Evolutionary conservation across 2,113 vertebrate species (phyloP).

Genomic region (Malurus elegans): DNA sequence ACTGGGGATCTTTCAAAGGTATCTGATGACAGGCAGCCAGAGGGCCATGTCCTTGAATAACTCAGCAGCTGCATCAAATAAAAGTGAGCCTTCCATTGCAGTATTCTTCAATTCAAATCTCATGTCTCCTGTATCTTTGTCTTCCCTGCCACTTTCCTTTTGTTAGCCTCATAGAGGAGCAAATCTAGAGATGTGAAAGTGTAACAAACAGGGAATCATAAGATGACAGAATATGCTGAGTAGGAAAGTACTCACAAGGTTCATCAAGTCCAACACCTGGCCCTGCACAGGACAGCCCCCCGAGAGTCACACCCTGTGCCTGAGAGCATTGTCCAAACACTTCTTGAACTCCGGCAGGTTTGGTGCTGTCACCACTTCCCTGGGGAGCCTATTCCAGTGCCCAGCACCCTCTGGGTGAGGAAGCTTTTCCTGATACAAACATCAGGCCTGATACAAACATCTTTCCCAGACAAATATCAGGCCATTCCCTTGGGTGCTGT

Average conservation of each 20-base stretch:
- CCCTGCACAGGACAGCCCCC: too few relatives aligned
- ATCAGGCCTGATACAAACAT: too few relatives aligned
- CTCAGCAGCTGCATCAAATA: neutral
- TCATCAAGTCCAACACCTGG: neutral
- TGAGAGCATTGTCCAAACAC: neutral
- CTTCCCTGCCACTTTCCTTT: neutral
- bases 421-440: neutral
- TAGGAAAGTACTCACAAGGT: neutral
- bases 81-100: neutral
- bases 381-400: neutral
- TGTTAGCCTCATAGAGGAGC: neutral
- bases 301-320: fast-evolving
- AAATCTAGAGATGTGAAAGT: neutral
- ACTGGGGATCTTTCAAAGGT: neutral
- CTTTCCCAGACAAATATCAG: neutral
- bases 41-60: constrained; percentile 18
- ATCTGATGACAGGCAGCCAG: neutral
- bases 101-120: neutral
- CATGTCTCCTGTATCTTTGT: neutral
- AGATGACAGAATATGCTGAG: neutral
- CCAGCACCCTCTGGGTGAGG: neutral
- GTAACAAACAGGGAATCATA: neutral
- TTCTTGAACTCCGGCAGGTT: neutral
- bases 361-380: neutral
- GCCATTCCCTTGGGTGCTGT: neutral